Evolutionary conservation across 2,888 invertebrate species (phyloP).

Genomic region (Temnothorax ravouxi): DNA sequence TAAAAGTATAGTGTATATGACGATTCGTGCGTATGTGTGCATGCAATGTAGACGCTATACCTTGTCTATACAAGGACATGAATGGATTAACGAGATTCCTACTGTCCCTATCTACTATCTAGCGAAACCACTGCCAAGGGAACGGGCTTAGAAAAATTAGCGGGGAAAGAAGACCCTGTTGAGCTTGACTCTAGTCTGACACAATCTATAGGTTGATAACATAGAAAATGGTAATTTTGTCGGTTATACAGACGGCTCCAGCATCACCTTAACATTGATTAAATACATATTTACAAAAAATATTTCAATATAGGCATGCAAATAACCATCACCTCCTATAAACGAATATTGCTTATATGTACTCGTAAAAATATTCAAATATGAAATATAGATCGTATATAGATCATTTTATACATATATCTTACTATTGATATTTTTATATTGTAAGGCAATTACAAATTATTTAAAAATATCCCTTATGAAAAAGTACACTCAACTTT

Average conservation of each 20-base stretch:
- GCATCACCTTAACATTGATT: too few relatives aligned
- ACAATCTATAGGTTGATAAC: too few relatives aligned
- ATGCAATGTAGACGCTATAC: too few relatives aligned
- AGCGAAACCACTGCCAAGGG: slow-evolving; percentile 75
- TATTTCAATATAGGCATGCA: background rate
- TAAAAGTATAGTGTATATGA: too few relatives aligned
- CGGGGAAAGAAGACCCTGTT: slow-evolving; percentile 91
- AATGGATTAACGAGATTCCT: too few relatives aligned
- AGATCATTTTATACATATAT: background rate
- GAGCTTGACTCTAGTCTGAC: too few relatives aligned
- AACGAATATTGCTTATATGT: background rate
- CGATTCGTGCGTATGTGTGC: too few relatives aligned
- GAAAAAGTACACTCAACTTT: too few relatives aligned
- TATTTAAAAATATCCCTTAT: background rate
- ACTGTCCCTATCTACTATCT: too few relatives aligned
- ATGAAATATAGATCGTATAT: background rate
- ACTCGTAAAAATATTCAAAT: background rate
- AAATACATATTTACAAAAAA: background rate
- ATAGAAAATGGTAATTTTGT: too few relatives aligned
- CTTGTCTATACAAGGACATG: too few relatives aligned
- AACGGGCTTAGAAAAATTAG: slow-evolving; percentile 89
- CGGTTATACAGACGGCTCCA: too few relatives aligned
- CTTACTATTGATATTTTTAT: background rate
- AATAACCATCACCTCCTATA: background rate
- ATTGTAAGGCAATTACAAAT: background rate